These are phyloP conservation scores for Drosophila kohkoa DNA, from an alignment of 1,140 invertebrate genomes.

Conservation along the genomic window DNA sequence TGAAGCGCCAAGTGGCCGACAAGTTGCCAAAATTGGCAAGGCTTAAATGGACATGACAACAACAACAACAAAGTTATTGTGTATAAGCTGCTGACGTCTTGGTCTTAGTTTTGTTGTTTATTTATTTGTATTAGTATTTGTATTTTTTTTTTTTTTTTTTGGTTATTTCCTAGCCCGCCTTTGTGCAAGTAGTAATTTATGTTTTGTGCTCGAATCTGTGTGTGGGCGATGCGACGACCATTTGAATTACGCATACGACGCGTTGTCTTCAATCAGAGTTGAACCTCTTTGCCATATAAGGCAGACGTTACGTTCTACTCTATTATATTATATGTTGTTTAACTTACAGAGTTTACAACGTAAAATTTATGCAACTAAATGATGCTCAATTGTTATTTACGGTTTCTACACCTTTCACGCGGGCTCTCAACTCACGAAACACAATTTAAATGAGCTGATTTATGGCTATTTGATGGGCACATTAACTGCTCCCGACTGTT, in stretches of 20 bases:
- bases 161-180: slow-evolving; percentile 74
- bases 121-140: background rate
- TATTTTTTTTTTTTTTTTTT: slow-evolving; percentile 32
- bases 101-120: background rate
- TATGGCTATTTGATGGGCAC: slow-evolving; percentile 77
- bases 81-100: slow-evolving; percentile 37
- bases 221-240: slow-evolving; percentile 49
- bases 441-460: slow-evolving; percentile 77
- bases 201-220: slow-evolving; percentile 15
- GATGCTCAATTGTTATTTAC: slow-evolving; percentile 58
- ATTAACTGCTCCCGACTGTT: slow-evolving; percentile 41
- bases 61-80: slow-evolving; percentile 26
- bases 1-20: slow-evolving; percentile 71
- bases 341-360: background rate
- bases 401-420: slow-evolving; percentile 58
- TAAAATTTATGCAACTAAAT: slow-evolving; percentile 6
- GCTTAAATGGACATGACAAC: slow-evolving; percentile 75
- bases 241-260: slow-evolving; percentile 71
- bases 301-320: slow-evolving; percentile 22
- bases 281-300: slow-evolving; percentile 32
- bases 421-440: slow-evolving; percentile 22
- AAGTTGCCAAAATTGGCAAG: slow-evolving; percentile 81
- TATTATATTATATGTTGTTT: slow-evolving; percentile 13
- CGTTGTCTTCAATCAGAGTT: slow-evolving; percentile 49
- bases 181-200: slow-evolving; percentile 55